These are phyloP conservation scores for Eptatretus atami DNA, from an alignment of 2,797 vertebrate genomes.

Conservation along the genomic window DNA sequence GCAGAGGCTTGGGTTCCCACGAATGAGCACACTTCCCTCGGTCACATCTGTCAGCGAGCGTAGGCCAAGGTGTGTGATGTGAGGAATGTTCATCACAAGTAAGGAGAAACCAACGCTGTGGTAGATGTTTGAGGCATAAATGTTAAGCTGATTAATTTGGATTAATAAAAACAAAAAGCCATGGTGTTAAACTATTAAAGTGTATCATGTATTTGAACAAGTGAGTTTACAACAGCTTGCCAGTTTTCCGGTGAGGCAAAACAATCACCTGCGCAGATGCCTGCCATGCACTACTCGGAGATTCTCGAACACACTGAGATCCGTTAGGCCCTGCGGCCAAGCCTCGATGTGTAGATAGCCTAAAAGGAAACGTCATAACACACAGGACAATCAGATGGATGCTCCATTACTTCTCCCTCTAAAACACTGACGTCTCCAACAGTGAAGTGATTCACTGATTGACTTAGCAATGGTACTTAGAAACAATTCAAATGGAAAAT, in stretches of 20 bases:
- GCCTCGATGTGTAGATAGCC: constrained; percentile 62
- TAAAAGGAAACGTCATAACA: constrained; percentile 11
- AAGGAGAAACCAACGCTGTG: constrained; percentile 55
- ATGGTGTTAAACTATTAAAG: not conserved
- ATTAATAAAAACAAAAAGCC: not conserved
- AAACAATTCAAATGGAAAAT: no score
- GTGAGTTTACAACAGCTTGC: constrained; percentile 71
- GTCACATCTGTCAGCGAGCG: constrained; percentile 47
- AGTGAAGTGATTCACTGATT: no score
- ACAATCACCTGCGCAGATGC: constrained; percentile 43
- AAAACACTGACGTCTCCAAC: no score
- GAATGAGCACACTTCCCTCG: constrained; percentile 46
- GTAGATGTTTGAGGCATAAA: constrained; percentile 1
- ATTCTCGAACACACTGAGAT: constrained; percentile 54
- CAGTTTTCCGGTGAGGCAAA: constrained; percentile 16
- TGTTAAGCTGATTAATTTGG: not conserved
- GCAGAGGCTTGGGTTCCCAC: constrained; percentile 46
- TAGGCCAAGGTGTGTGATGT: constrained; percentile 37
- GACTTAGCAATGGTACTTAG: no score
- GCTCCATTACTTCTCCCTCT: no score
- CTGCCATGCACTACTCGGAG: constrained; percentile 50
- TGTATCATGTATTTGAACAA: not conserved
- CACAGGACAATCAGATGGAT: not conserved
- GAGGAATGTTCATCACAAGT: constrained; percentile 29
- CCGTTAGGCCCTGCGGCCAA: constrained; percentile 27